phyloP scores from a whole-genome alignment of 2,113 vertebrate species.

The Nibea albiflora region DNA sequence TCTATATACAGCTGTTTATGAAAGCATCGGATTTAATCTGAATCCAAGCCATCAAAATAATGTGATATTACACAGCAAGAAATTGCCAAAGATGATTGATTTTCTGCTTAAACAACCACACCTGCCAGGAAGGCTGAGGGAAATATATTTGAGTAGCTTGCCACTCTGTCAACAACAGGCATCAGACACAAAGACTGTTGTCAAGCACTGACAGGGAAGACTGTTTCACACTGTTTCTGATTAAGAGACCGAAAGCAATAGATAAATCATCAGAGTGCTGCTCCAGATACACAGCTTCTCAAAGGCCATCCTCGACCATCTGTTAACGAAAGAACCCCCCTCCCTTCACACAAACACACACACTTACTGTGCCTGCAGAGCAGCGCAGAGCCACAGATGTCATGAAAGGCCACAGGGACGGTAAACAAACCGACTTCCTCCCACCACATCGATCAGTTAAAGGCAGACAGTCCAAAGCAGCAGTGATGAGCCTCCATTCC shows the following conservation, averaged over 20 bases:
- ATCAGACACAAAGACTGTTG: conserved; percentile 43
- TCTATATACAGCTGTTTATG: conserved; percentile 6
- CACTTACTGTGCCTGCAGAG: conserved; percentile 18
- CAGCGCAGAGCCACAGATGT: conserved; percentile 40
- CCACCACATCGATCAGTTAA: conserved; percentile 11
- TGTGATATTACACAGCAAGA: conserved; percentile 36
- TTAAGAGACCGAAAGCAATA: conserved; percentile 30
- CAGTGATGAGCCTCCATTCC: background rate
- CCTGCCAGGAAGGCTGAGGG: conserved; percentile 25
- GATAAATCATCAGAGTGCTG: conserved; percentile 53
- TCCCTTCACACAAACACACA: conserved; percentile 3
- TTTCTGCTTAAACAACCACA: conserved; percentile 49
- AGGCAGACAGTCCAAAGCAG: background rate
- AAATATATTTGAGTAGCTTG: conserved; percentile 1
- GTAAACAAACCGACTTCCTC: conserved; percentile 36
- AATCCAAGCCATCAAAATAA: conserved; percentile 29
- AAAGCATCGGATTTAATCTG: conserved; percentile 15
- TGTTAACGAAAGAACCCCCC: conserved; percentile 24
- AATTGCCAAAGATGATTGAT: conserved; percentile 45
- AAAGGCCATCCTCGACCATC: conserved; percentile 48
- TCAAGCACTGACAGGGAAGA: conserved; percentile 42
- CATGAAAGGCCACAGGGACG: conserved; percentile 43
- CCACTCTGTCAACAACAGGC: conserved; percentile 44
- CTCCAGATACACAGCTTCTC: conserved; percentile 24
- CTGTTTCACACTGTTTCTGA: conserved; percentile 47